phyloP scores from a whole-genome alignment of 2,888 invertebrate genomes.

The Eumacrocentrus americanus region DNA sequence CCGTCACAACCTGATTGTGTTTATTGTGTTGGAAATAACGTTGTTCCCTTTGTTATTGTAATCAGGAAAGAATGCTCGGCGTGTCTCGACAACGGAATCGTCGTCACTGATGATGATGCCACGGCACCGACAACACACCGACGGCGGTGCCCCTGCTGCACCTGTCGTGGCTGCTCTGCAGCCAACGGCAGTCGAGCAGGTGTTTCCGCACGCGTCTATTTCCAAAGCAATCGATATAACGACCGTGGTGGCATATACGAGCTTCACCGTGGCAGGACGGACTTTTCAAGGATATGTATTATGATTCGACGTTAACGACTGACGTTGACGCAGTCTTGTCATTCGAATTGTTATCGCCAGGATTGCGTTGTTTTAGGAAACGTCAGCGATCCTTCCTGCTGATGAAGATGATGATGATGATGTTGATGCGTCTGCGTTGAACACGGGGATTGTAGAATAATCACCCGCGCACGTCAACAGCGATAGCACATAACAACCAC shows the following conservation, averaged over 20 bases:
- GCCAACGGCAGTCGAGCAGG: slow-evolving; percentile 42
- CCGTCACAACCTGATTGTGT: background rate
- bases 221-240: slow-evolving; percentile 57
- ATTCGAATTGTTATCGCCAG: background rate
- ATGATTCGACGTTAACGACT: background rate
- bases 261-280: slow-evolving; percentile 32
- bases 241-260: slow-evolving; percentile 39
- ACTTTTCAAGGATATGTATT: background rate
- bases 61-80: no score
- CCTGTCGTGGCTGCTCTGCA: slow-evolving; percentile 22
- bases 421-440: background rate
- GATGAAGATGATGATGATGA: background rate
- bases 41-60: no score
- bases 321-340: background rate
- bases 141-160: slow-evolving; percentile 10
- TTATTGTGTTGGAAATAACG: no score
- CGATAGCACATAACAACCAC: slow-evolving; percentile 8
- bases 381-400: background rate
- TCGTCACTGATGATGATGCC: background rate
- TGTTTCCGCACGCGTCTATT: slow-evolving; percentile 55
- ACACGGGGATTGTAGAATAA: background rate
- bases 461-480: slow-evolving; percentile 10
- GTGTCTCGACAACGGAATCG: no score
- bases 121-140: background rate
- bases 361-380: background rate